phyloP scores from a whole-genome alignment of 2,888 invertebrate genomes.

The Sympetrum striolatum region DNA sequence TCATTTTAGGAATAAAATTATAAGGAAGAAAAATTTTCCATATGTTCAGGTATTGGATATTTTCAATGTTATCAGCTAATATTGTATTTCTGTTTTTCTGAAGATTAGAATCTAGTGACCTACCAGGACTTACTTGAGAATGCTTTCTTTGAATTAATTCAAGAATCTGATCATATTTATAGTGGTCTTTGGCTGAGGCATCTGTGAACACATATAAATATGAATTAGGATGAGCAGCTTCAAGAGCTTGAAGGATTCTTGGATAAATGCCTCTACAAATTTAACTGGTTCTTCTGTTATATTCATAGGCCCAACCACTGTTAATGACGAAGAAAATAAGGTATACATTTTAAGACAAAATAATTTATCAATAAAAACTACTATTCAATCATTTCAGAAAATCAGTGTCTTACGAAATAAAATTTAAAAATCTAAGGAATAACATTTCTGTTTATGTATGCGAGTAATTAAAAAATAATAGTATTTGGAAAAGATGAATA shows the following conservation, averaged over 20 bases:
- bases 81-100: neutral
- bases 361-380: no score
- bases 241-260: constrained; percentile 70
- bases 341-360: constrained; percentile 42
- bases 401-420: no score
- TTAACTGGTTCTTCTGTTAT: constrained; percentile 69
- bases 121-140: constrained; percentile 65
- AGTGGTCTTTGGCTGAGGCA: constrained; percentile 73
- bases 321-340: neutral
- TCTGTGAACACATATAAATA: constrained; percentile 80
- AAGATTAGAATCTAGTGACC: neutral
- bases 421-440: no score
- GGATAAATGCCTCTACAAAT: constrained; percentile 65
- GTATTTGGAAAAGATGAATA: no score
- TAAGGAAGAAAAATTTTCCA: neutral
- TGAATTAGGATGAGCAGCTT: constrained; percentile 70
- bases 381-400: no score
- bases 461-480: no score
- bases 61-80: neutral
- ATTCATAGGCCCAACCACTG: constrained; percentile 70
- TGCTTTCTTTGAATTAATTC: constrained; percentile 75
- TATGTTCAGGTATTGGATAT: neutral
- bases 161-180: constrained; percentile 68
- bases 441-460: no score
- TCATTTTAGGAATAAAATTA: neutral